A percentile compares a stretch with the other conserved stretches of the same genome.
Conservation (phyloP, 1,140 invertebrate species). For the Charaxes varanes region DNA sequence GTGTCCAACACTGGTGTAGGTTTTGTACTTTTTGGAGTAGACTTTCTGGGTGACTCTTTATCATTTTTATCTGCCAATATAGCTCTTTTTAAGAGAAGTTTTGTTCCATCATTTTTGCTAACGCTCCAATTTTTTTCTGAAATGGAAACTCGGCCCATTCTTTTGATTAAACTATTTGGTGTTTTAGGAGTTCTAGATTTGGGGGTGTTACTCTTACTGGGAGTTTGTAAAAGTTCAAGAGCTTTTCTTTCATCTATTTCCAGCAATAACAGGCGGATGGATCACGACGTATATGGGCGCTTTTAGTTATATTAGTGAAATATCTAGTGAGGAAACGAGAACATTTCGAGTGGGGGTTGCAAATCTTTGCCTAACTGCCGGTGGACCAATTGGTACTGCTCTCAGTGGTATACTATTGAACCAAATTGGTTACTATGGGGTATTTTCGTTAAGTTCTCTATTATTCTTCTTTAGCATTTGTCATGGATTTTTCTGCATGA, state of each 20-base stretch:
- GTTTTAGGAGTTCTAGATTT: conserved; percentile 56
- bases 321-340: conserved; percentile 85
- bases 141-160: conserved; percentile 52
- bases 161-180: conserved; percentile 53
- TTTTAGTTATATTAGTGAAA: conserved; percentile 92
- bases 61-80: conserved; percentile 61
- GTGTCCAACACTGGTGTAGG: too few relatives aligned
- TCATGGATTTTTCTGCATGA: conserved; percentile 79
- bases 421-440: conserved; percentile 85
- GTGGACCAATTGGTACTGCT: conserved; percentile 84
- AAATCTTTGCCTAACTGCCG: conserved; percentile 85
- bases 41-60: conserved; percentile 45
- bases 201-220: conserved; percentile 34
- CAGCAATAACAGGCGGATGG: conserved; percentile 86
- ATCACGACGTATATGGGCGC: conserved; percentile 90
- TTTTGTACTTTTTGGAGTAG: too few relatives aligned
- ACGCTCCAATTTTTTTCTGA: conserved; percentile 65
- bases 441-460: conserved; percentile 81
- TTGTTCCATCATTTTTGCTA: conserved; percentile 61
- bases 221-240: conserved; percentile 47
- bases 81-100: conserved; percentile 63
- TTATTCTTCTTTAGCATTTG: conserved; percentile 82
- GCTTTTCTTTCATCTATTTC: conserved; percentile 75
- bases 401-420: conserved; percentile 81
- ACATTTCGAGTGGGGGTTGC: conserved; percentile 89